phyloP scores from a whole-genome alignment of 2,888 invertebrate genomes.

The Harpagoxenus sublaevis region DNA sequence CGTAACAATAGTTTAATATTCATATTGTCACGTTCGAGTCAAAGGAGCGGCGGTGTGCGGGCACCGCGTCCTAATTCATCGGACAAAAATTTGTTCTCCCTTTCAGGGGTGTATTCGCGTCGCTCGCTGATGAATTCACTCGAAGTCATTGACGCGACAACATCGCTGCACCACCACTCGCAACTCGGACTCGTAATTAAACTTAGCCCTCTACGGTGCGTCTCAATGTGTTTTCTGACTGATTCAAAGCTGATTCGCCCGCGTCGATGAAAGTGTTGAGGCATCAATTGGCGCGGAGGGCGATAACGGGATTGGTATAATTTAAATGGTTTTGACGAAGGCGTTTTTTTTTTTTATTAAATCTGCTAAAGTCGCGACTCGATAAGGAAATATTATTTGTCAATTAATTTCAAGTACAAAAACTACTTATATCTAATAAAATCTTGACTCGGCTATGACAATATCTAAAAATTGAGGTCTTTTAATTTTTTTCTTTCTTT shows the following conservation, averaged over 20 bases:
- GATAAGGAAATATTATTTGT: neutral
- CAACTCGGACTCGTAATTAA: constrained; percentile 38
- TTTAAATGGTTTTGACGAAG: neutral
- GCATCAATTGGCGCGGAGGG: neutral
- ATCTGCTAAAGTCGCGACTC: neutral
- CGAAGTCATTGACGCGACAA: constrained; percentile 47
- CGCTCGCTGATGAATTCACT: constrained; percentile 47
- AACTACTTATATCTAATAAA: neutral
- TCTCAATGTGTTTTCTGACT: neutral
- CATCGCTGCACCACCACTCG: constrained; percentile 40
- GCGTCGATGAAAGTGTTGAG: constrained; percentile 18
- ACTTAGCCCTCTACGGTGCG: constrained; percentile 28
- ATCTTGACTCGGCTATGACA: neutral
- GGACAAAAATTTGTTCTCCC: constrained; percentile 47
- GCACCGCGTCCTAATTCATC: constrained; percentile 45
- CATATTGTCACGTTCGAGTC: constrained; percentile 50
- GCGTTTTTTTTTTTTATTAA: neutral
- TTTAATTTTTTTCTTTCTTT: neutral
- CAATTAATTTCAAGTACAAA: neutral
- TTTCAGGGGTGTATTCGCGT: constrained; percentile 18
- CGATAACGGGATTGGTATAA: neutral
- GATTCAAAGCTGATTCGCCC: constrained; percentile 18
- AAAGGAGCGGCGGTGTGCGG: constrained; percentile 19
- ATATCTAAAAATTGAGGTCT: neutral
- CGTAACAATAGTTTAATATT: constrained; percentile 55